Evolutionary conservation across 2,888 invertebrate species (phyloP).

Genomic region (Apotomis capreana): DNA sequence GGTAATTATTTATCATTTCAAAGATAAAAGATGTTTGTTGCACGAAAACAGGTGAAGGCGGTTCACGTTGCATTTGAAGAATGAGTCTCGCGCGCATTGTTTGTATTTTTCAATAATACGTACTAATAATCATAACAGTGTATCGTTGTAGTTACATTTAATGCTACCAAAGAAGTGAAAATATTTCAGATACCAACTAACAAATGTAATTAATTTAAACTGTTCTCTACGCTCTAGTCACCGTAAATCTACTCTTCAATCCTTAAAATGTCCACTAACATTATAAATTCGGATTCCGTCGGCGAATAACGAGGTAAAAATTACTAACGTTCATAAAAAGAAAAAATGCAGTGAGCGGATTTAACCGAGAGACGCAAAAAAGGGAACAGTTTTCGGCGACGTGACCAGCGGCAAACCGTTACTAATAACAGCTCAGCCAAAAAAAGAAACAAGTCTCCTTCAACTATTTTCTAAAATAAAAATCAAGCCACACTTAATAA

Average conservation of each 20-base stretch:
- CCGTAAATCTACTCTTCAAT: neutral
- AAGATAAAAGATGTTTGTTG: too few species aligned
- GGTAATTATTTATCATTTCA: neutral
- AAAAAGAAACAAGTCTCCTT: neutral
- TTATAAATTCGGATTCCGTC: neutral
- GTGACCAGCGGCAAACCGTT: constrained; percentile 27
- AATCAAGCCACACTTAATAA: neutral
- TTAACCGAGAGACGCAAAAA: constrained; percentile 19
- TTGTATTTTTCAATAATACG: too few species aligned
- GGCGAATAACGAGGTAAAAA: neutral
- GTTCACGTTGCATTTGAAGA: too few species aligned
- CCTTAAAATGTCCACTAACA: neutral
- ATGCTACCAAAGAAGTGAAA: too few species aligned
- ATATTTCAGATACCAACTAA: too few species aligned
- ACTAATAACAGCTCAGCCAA: constrained; percentile 13
- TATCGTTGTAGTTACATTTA: too few species aligned
- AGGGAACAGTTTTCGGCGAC: constrained; percentile 27
- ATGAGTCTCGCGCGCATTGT: too few species aligned
- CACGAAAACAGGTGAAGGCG: too few species aligned
- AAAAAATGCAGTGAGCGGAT: constrained; percentile 8
- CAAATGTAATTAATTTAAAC: too few species aligned
- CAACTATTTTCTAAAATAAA: constrained; percentile 5
- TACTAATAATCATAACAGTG: too few species aligned
- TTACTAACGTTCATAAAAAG: neutral
- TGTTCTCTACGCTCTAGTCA: too few species aligned